These are phyloP conservation scores for Tichodroma muraria DNA, from an alignment of 2,113 vertebrate genomes.

Conservation along the genomic window DNA sequence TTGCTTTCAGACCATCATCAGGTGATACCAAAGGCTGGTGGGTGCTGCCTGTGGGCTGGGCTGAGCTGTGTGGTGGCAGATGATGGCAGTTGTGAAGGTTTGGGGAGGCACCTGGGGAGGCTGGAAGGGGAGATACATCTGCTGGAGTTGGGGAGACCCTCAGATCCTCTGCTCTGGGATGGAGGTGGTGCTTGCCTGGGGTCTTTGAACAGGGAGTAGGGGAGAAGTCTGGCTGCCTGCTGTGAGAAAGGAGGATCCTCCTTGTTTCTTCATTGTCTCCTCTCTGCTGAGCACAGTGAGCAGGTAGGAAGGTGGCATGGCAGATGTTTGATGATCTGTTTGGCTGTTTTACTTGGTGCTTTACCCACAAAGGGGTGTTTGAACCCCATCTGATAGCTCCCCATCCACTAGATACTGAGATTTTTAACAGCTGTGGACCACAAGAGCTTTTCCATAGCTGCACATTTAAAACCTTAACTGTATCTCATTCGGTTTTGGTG, in stretches of 20 bases:
- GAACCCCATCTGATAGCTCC: neutral
- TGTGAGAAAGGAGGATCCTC: neutral
- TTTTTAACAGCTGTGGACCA: neutral
- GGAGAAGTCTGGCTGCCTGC: neutral
- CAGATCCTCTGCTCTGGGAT: fast-evolving
- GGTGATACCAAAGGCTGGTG: neutral
- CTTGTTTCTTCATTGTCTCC: fast-evolving
- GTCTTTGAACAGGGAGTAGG: fast-evolving
- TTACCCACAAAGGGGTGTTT: neutral
- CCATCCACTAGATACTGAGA: neutral
- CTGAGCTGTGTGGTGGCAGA: neutral
- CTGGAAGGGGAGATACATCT: neutral
- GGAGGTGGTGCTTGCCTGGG: fast-evolving
- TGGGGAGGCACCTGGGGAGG: neutral
- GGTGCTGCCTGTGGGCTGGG: neutral
- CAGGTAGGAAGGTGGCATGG: neutral
- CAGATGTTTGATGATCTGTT: neutral
- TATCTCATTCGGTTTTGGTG: neutral
- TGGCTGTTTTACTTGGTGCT: neutral
- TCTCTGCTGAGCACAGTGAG: neutral
- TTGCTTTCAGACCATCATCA: fast-evolving
- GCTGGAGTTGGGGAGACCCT: fast-evolving
- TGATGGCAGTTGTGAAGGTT: neutral
- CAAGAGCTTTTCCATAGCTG: neutral
- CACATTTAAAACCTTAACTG: neutral